These are phyloP conservation scores for Cepaea nemoralis DNA, from an alignment of 1,140 invertebrate species.

Conservation along the genomic window DNA sequence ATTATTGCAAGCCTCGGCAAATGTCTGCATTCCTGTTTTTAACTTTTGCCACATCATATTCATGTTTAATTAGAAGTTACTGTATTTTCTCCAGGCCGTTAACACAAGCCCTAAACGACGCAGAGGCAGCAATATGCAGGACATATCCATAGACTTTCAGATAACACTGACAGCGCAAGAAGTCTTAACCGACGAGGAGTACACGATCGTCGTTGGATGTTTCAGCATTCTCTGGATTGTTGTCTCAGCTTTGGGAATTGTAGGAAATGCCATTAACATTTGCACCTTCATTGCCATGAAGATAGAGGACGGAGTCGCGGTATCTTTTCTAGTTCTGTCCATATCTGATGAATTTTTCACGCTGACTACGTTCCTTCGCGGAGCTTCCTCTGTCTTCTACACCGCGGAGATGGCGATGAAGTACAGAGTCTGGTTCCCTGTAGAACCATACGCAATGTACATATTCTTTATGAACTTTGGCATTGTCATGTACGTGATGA, in stretches of 20 bases:
- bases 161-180: background rate
- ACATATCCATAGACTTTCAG: background rate
- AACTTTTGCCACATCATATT: no score
- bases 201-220: background rate
- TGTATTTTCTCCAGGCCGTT: no score
- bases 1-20: no score
- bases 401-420: background rate
- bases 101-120: no score
- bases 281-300: background rate
- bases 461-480: conserved; percentile 8
- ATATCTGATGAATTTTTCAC: background rate
- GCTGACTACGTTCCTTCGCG: background rate
- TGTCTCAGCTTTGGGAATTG: background rate
- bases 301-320: conserved; percentile 11
- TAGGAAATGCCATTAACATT: conserved; percentile 13
- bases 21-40: no score
- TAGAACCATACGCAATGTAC: conserved; percentile 1
- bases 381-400: background rate
- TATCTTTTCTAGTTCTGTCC: conserved; percentile 23
- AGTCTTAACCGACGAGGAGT: background rate
- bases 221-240: background rate
- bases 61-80: no score
- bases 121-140: background rate
- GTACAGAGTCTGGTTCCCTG: background rate
- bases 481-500: background rate